Percentiles rank a stretch among this genome's conserved stretches.
Evolutionary conservation across 2,888 invertebrate species (phyloP).

Genomic region (Thelaira solivaga): DNA sequence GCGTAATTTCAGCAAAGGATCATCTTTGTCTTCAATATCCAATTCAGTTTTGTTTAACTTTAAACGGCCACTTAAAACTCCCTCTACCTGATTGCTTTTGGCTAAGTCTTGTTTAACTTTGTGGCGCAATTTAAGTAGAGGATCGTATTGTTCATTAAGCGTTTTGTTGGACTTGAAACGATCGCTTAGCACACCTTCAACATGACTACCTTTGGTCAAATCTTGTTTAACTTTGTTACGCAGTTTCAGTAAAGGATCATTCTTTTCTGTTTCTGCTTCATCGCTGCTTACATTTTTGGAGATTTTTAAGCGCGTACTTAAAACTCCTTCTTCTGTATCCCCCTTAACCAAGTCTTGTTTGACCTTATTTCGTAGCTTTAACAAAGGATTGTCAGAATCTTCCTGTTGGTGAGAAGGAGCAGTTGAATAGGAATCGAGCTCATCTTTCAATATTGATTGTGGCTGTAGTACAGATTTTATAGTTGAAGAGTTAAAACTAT

Average conservation of each 20-base stretch:
- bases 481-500: not conserved
- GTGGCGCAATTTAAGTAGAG: conserved; percentile 17
- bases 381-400: conserved; percentile 15
- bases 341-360: conserved; percentile 20
- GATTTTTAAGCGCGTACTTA: conserved; percentile 7
- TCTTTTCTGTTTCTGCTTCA: not conserved
- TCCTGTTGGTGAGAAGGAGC: not conserved
- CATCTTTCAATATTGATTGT: too few relatives aligned
- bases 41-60: not conserved
- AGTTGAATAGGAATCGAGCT: too few relatives aligned
- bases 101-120: conserved; percentile 56
- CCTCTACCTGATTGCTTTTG: conserved; percentile 44
- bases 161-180: conserved; percentile 10
- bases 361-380: conserved; percentile 25
- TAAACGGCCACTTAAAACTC: conserved; percentile 51
- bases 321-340: conserved; percentile 3
- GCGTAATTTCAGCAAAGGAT: conserved; percentile 38
- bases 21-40: not conserved
- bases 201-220: conserved; percentile 41
- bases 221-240: conserved; percentile 59
- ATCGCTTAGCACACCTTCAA: conserved; percentile 59
- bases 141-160: conserved; percentile 4
- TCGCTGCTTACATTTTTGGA: not conserved
- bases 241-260: conserved; percentile 48
- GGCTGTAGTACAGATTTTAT: too few relatives aligned